These are phyloP conservation scores for Brotula barbata DNA, from an alignment of 2,797 vertebrate genomes.

Conservation along the genomic window DNA sequence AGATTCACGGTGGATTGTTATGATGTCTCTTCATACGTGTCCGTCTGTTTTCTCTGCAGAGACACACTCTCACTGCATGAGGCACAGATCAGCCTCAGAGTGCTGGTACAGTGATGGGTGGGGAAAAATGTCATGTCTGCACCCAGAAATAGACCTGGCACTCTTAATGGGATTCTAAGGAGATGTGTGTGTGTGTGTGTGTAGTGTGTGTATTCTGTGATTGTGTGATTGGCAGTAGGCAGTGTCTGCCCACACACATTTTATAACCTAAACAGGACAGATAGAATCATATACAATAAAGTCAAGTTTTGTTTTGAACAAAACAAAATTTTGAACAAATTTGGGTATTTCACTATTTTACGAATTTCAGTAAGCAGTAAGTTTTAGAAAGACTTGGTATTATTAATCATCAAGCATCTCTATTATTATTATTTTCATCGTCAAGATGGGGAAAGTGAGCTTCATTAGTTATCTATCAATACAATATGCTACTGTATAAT, in stretches of 20 bases:
- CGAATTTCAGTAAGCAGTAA: background rate
- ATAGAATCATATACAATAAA: background rate
- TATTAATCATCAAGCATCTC: too few species aligned
- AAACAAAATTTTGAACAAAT: background rate
- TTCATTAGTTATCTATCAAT: too few species aligned
- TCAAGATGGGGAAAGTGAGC: too few species aligned
- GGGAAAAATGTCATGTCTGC: conserved; percentile 54
- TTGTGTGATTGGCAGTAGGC: conserved; percentile 17
- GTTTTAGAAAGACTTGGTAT: background rate
- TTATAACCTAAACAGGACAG: background rate
- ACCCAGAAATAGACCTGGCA: conserved; percentile 62
- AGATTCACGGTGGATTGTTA: background rate
- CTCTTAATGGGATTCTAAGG: conserved; percentile 40
- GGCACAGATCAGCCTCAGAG: too few species aligned
- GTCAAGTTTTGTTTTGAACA: too few species aligned
- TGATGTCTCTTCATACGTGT: too few species aligned
- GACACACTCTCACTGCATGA: conserved; percentile 21
- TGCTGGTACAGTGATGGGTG: conserved; percentile 38
- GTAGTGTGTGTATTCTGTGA: conserved; percentile 11
- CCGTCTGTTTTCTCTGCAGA: conserved; percentile 16
- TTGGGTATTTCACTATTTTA: background rate
- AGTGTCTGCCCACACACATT: conserved; percentile 2
- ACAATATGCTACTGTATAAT: too few species aligned
- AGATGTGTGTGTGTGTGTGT: conserved; percentile 16
- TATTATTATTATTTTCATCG: too few species aligned